Evolutionary conservation across 2,888 invertebrate species (phyloP), one percentile per base, ranked within the genome.

Genomic region (Andricus quercusramuli): DNA sequence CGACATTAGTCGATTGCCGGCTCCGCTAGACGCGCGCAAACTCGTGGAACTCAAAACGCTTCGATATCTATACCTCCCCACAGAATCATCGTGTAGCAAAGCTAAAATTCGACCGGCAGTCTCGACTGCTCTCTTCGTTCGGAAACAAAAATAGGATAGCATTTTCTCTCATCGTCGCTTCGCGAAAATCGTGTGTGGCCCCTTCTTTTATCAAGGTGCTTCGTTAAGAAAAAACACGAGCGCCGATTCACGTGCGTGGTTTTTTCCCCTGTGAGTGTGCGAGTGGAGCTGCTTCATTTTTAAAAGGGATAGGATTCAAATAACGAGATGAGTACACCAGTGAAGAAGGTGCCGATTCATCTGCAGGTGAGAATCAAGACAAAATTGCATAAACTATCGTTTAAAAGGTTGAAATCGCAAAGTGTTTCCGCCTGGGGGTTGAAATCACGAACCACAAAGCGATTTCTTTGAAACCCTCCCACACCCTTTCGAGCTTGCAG

Each of bases 271-370:
- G 74, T 56, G 74, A 70, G 68, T 74, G 74, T 32, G 13, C n/a
- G n/a, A 51, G 41, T 47, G 51, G 29, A 51, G 47, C 20, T 47
- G n/a, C 32, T 74, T 32, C 4, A 8, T 13, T 37, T 37, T 17
- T n/a, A n/a, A 32, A n/a, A 25, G 25, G 25, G 32, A 74, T 56
- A n/a, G 29, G 32, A 32, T 20, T 74, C 25, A 37, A 20, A 74
- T 29, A 51, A 74, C 76, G 83, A 93, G 92, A 96, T 96, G 96
- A 94, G 95, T 89, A 97, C 97, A 86, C 97, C 97, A 85, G 97
- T 98, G 87, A 98, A 98, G 94, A 98, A 98, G 94, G 98, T 98
- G 83, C 98, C 98, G 82, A 98, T 98, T 92, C 98, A 98, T 94
- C 94, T 97, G 91, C 97, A 98, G 96, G 96, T 98, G 93, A 95